Evolutionary conservation across 2,888 invertebrate species (phyloP), one percentile per base, ranked within the genome.

Genomic region (Drosophila differens): DNA sequence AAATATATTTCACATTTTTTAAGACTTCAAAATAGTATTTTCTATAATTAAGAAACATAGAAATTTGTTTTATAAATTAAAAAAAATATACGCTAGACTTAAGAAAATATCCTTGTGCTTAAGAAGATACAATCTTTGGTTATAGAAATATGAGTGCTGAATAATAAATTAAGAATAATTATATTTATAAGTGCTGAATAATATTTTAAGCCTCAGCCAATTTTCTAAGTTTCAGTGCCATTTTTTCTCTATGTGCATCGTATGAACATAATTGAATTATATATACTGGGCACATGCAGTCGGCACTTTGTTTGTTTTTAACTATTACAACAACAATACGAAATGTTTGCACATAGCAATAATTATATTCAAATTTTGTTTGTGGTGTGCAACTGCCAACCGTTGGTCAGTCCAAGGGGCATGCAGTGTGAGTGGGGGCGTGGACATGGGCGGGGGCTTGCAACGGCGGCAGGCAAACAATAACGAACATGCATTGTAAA

Each of bases 401-500:
- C 30, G 73, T 49, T 57, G 61, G 58, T 55, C 65, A 74, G 52
- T 79, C 35, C 32, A 53, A 9, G 51, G 64, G 67, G 60, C 67
- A 81, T 37, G 28, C 65, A 62, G 59, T 57, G 70, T 60, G 28
- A 63, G 71, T 60, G 79, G 64, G 68, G 79, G 82, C 79, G 82
- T 72, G 22, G 14, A 3, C 3, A 47, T 22, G 47, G 47, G 47
- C 47, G 47, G 47, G 25, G 47, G 47, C 25, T 47, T 51, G 51
- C 74, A 70, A 39, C 63, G 51, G 73, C 78, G 60, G 73, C 61
- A 58, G 59, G 16, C 37, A 57, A 32, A 58, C 57, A 41, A 62
- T 60, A 75, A 64, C 68, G 81, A 74, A 88, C 89, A 76, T 85
- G 83, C 77, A 87, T 73, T 89, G 76, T 83, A 85, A 83, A 82